A percentile compares a stretch with the other conserved stretches of the same genome.
Evolutionary conservation across 2,113 vertebrate species (phyloP).

Genomic region (Cryptoleucopteryx plumbea): DNA sequence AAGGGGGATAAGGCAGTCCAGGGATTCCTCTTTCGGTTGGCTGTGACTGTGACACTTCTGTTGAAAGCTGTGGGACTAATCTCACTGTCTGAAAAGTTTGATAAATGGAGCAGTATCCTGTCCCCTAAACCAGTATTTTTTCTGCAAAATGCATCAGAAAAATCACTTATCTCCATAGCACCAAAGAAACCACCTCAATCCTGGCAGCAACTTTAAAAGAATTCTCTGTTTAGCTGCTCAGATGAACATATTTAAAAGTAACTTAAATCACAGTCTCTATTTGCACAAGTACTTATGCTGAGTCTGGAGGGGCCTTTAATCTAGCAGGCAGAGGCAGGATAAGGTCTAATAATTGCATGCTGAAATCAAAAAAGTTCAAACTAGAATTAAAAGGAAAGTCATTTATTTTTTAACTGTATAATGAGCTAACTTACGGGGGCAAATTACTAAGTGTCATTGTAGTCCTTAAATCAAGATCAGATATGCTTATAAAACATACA

Average conservation of each 20-base stretch:
- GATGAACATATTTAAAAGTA: background rate
- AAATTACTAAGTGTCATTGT: conserved; percentile 32
- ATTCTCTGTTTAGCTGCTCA: background rate
- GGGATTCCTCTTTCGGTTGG: background rate
- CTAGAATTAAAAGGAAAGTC: conserved; percentile 2
- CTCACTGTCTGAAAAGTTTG: background rate
- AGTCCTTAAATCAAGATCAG: conserved; percentile 32
- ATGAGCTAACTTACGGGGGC: background rate
- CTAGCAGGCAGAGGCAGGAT: background rate
- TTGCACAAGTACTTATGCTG: conserved; percentile 2
- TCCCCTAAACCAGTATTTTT: background rate
- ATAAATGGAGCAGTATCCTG: background rate
- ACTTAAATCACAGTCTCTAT: conserved; percentile 3
- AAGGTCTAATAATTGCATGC: conserved; percentile 1
- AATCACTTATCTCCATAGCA: background rate
- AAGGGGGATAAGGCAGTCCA: background rate
- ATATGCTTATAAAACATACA: conserved; percentile 24
- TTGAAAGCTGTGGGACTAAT: background rate
- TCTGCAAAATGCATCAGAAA: background rate
- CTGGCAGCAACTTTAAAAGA: background rate
- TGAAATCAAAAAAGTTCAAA: conserved; percentile 30
- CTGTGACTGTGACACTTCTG: background rate
- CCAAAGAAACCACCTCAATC: background rate
- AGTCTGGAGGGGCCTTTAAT: conserved; percentile 37
- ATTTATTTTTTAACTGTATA: conserved; percentile 20